A percentile compares a stretch with the other conserved stretches of the same genome.
These are phyloP conservation scores for Rissa tridactyla DNA, from an alignment of 2,113 vertebrate species.

Conservation along the genomic window DNA sequence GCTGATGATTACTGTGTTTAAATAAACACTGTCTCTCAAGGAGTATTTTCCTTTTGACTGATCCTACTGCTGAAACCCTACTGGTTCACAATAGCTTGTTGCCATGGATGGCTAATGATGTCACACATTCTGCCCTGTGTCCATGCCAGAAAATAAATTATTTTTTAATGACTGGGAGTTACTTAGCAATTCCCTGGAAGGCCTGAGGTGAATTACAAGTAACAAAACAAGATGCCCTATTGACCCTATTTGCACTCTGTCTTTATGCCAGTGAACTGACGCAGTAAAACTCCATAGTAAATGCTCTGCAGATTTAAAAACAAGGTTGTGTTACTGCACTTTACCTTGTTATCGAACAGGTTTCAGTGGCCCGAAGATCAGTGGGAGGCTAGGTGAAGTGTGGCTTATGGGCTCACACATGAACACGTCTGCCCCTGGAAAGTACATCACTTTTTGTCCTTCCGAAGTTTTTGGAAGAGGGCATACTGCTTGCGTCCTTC, in stretches of 20 bases:
- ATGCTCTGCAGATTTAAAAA: not conserved
- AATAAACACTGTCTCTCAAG: not conserved
- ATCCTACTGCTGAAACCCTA: not conserved
- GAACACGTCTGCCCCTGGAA: not conserved
- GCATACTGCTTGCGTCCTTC: not conserved
- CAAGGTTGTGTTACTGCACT: not conserved
- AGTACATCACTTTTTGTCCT: not conserved
- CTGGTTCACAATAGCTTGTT: not conserved
- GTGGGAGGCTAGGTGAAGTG: not conserved
- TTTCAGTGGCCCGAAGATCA: not conserved
- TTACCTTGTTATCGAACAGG: not conserved
- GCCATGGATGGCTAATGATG: slow-evolving; percentile 25
- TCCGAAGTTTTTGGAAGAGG: not conserved
- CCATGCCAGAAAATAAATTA: slow-evolving; percentile 13
- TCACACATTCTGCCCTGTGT: slow-evolving; percentile 12
- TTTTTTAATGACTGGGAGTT: not conserved
- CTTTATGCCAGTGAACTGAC: not conserved
- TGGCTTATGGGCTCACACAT: not conserved
- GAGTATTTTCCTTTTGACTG: not conserved
- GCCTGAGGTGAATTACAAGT: not conserved
- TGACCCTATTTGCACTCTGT: not conserved
- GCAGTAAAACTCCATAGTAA: not conserved
- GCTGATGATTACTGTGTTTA: not conserved
- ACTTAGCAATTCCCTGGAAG: slow-evolving; percentile 24
- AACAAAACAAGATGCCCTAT: not conserved